Conservation (phyloP, 2,113 vertebrate species). For the Cyphotilapia sp. region DNA sequence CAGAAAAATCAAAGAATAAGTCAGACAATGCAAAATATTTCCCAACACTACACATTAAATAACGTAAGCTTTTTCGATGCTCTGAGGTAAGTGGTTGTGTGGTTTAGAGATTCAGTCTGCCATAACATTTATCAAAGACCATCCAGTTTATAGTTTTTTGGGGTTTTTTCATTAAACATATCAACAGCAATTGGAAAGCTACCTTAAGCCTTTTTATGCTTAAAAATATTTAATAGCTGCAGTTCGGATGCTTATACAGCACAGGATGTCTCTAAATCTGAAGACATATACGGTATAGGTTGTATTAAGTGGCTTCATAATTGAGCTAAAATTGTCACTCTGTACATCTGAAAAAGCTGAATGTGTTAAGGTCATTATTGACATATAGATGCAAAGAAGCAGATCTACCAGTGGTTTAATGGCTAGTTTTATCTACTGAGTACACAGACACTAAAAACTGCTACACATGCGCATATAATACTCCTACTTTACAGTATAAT, state of each 20-base stretch:
- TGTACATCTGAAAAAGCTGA: neutral
- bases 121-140: neutral
- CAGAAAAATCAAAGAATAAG: slow-evolving; percentile 78
- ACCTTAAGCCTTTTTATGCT: neutral
- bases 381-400: neutral
- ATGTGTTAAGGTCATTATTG: neutral
- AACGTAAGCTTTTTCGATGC: slow-evolving; percentile 64
- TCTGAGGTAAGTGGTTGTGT: slow-evolving; percentile 87
- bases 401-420: neutral
- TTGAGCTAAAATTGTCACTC: neutral
- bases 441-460: neutral
- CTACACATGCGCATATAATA: neutral
- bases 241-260: neutral
- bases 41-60: slow-evolving; percentile 33
- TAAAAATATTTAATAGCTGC: neutral
- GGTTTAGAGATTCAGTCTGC: slow-evolving; percentile 81
- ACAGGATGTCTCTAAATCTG: neutral
- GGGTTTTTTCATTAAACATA: fast-evolving
- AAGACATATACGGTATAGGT: neutral
- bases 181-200: neutral
- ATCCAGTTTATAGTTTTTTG: neutral
- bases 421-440: neutral
- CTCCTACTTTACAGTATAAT: neutral
- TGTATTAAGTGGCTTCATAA: neutral
- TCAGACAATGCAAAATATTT: slow-evolving; percentile 69